phyloP scores from a whole-genome alignment of 2,113 vertebrate genomes.

The Numida meleagris region DNA sequence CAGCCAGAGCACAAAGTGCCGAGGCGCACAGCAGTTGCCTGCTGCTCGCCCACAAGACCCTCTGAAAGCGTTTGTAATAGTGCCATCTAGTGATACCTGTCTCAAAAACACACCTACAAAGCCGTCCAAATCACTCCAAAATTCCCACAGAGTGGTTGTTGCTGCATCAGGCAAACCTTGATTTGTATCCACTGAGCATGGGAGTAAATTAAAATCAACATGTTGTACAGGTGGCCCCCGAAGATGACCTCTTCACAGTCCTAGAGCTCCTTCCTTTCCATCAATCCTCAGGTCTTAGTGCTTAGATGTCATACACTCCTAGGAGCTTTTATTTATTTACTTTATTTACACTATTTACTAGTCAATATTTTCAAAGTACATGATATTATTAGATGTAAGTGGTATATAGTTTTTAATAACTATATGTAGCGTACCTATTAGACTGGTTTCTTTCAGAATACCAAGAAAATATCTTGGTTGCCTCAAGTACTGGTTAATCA shows the following conservation, averaged over 20 bases:
- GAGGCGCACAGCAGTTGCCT: rapidly evolving
- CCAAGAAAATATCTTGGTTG: neutral
- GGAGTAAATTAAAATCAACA: neutral
- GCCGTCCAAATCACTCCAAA: neutral
- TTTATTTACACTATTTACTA: neutral
- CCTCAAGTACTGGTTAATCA: neutral
- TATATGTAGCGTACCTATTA: neutral
- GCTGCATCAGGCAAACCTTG: neutral
- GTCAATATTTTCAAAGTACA: neutral
- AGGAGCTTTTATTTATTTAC: neutral
- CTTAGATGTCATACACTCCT: neutral
- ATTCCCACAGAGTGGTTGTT: rapidly evolving
- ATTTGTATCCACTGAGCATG: neutral
- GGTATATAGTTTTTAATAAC: neutral
- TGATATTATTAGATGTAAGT: neutral
- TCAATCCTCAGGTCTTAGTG: neutral
- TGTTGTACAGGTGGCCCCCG: neutral
- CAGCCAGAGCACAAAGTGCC: neutral
- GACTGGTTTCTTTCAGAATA: neutral
- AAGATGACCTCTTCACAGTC: neutral
- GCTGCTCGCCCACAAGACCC: neutral
- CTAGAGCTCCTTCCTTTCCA: neutral
- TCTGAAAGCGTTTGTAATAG: neutral
- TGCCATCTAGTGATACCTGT: slow-evolving; percentile 17
- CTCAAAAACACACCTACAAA: neutral